Conservation (phyloP, 2,797 vertebrate species). For the Hemitrygon akajei region DNA sequence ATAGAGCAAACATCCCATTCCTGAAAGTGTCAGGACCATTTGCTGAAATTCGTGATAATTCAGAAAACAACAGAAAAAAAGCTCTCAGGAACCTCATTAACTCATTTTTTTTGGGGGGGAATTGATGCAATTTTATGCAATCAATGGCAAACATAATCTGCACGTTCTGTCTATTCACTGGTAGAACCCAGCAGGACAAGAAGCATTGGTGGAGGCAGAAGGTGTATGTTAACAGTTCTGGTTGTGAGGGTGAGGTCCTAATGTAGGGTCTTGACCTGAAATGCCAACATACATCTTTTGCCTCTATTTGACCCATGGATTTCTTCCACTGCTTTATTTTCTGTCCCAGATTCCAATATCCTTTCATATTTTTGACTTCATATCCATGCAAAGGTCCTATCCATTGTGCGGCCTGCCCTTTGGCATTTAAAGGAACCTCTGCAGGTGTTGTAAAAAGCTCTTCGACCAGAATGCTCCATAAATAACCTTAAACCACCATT, state of each 20-base stretch:
- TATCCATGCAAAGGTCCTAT: not conserved
- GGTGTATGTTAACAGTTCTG: no score
- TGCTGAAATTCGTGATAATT: not conserved
- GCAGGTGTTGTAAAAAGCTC: not conserved
- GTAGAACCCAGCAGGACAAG: no score
- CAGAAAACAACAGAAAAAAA: not conserved
- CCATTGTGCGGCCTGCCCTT: not conserved
- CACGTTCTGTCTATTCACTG: no score
- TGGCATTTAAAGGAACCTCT: not conserved
- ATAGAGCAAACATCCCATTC: not conserved
- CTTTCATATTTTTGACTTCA: no score
- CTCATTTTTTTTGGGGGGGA: not conserved
- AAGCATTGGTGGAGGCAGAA: no score
- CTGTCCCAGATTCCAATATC: no score
- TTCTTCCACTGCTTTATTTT: no score
- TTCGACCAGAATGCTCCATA: not conserved
- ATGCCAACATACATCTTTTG: no score
- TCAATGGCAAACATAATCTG: not conserved
- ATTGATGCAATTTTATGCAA: not conserved
- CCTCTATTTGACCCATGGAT: no score
- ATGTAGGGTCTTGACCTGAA: no score
- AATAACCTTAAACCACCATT: not conserved
- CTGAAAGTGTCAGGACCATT: not conserved
- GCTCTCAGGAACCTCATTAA: not conserved
- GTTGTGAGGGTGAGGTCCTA: no score